Evolutionary conservation across 2,797 vertebrate genomes (phyloP).

Genomic region (Graptemys geographica): DNA sequence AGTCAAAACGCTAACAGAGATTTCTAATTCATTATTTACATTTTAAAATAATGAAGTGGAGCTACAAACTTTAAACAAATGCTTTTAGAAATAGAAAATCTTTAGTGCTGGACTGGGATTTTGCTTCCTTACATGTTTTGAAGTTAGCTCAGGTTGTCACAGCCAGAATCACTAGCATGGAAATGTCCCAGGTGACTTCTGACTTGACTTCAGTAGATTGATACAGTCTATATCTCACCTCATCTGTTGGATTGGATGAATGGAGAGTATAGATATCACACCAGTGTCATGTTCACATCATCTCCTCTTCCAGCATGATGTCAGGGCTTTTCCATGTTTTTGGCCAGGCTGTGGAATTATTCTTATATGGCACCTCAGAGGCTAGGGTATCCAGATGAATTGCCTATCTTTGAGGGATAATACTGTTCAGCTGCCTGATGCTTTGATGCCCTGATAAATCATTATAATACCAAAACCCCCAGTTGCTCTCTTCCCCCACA

Average conservation of each 20-base stretch:
- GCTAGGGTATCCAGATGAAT: not conserved
- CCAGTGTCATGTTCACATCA: not conserved
- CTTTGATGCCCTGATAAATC: not conserved
- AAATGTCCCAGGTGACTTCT: not conserved
- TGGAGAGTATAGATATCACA: not conserved
- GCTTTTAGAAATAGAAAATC: not conserved
- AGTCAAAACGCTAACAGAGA: not conserved
- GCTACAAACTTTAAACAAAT: not conserved
- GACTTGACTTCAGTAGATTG: not conserved
- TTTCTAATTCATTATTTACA: not conserved
- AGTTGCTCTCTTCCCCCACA: not conserved
- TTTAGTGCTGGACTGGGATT: not conserved
- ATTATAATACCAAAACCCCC: not conserved
- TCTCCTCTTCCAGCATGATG: not conserved
- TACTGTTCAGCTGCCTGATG: accelerated
- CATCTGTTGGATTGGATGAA: not conserved
- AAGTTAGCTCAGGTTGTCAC: not conserved
- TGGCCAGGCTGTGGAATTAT: not conserved
- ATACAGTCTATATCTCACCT: not conserved
- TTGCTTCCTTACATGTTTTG: not conserved
- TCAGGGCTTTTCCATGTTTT: not conserved
- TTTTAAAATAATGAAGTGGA: not conserved
- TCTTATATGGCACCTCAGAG: not conserved
- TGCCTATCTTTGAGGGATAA: not conserved
- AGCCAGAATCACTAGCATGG: not conserved